Conservation (phyloP, 2,113 vertebrate species). For the Kobus ellipsiprymnus region DNA sequence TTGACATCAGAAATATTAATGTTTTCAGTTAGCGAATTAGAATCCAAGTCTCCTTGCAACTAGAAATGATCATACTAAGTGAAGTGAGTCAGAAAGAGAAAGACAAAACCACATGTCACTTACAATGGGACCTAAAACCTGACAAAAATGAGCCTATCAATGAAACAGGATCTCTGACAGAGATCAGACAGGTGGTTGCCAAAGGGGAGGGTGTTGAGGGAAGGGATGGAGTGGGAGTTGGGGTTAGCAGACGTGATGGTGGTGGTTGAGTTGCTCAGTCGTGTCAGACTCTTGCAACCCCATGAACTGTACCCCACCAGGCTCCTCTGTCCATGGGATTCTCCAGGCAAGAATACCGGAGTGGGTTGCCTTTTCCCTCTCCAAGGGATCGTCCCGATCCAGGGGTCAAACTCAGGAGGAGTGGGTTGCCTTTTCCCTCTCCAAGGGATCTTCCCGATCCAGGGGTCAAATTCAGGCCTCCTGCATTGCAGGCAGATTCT, state of each 20-base stretch:
- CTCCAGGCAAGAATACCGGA: background rate
- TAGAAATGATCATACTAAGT: background rate
- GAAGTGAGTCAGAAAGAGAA: background rate
- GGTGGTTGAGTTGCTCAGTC: background rate
- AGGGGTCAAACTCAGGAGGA: background rate
- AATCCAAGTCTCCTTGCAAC: background rate
- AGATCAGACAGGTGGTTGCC: background rate
- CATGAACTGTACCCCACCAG: background rate
- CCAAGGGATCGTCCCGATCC: background rate
- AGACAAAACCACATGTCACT: background rate
- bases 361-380: background rate
- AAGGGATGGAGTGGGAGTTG: background rate
- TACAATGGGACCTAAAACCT: background rate
- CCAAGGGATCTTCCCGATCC: background rate
- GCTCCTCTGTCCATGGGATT: background rate
- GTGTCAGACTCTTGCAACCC: background rate
- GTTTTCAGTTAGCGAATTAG: background rate
- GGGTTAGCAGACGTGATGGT: background rate
- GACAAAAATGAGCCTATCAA: background rate
- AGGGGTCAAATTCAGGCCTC: background rate
- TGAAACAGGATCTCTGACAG: background rate
- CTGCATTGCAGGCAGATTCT: background rate
- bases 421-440: background rate
- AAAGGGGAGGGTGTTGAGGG: background rate
- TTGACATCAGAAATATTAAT: background rate